Conservation (phyloP, 2,888 invertebrate genomes). For the Agrilus mali region DNA sequence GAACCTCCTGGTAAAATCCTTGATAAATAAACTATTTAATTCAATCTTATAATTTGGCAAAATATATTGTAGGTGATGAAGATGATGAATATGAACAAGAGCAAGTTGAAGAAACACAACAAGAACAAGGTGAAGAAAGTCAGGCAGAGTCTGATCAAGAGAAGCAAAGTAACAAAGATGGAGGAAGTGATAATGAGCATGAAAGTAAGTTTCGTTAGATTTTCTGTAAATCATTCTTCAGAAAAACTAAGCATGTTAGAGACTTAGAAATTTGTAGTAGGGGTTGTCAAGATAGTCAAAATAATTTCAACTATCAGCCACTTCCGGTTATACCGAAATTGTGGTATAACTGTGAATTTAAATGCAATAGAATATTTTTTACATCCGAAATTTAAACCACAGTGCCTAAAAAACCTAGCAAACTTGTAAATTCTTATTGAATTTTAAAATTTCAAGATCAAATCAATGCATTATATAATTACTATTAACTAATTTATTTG, state of each 20-base stretch:
- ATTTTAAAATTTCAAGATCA: too few relatives aligned
- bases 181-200: constrained; percentile 27
- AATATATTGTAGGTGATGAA: constrained; percentile 6
- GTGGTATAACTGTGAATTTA: too few relatives aligned
- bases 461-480: background rate
- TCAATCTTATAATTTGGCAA: background rate
- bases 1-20: constrained; percentile 57
- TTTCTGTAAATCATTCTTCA: too few relatives aligned
- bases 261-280: too few relatives aligned
- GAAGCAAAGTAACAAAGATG: constrained; percentile 19
- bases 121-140: constrained; percentile 46
- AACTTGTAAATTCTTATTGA: too few relatives aligned
- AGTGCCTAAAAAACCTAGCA: too few relatives aligned
- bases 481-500: constrained; percentile 6
- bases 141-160: constrained; percentile 38
- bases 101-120: constrained; percentile 46
- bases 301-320: too few relatives aligned
- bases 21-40: background rate
- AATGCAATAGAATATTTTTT: too few relatives aligned
- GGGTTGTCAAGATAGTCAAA: too few relatives aligned
- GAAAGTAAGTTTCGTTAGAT: constrained; percentile 20
- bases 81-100: constrained; percentile 48
- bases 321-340: too few relatives aligned
- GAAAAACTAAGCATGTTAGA: too few relatives aligned
- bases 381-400: too few relatives aligned